Percentiles rank a stretch among this genome's conserved stretches.
Conservation (phyloP, 2,888 invertebrate species). For the Clunio marinus region DNA sequence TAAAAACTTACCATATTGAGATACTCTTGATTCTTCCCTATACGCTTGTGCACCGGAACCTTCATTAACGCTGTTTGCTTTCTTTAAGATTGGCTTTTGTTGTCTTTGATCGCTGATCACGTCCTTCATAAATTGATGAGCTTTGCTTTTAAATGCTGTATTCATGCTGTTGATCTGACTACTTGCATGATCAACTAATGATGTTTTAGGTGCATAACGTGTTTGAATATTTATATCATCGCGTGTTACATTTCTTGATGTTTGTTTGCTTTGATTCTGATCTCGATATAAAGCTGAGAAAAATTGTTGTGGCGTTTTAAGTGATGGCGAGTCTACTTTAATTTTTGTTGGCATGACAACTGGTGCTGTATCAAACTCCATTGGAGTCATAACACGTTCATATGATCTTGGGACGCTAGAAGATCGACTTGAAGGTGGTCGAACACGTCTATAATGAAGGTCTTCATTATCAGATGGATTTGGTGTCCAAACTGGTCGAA, state of each 20-base stretch:
- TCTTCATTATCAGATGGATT: constrained; percentile 57
- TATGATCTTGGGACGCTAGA: constrained; percentile 54
- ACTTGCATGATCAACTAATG: constrained; percentile 49
- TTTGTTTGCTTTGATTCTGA: constrained; percentile 41
- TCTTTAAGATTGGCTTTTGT: constrained; percentile 52
- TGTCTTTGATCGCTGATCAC: constrained; percentile 56
- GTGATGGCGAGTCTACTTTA: constrained; percentile 31
- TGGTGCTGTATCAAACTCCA: constrained; percentile 59
- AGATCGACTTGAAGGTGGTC: constrained; percentile 55
- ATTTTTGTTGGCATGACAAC: constrained; percentile 51
- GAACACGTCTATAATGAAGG: constrained; percentile 59
- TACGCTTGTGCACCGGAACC: constrained; percentile 60
- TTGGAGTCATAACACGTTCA: constrained; percentile 57
- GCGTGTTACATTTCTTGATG: constrained; percentile 42
- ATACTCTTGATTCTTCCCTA: constrained; percentile 64
- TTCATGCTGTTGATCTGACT: constrained; percentile 65
- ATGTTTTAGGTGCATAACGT: constrained; percentile 56
- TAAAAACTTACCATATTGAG: constrained; percentile 63
- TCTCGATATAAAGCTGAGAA: constrained; percentile 30
- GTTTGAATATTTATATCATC: constrained; percentile 53
- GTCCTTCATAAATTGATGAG: constrained; percentile 63
- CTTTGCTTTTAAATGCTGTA: constrained; percentile 62
- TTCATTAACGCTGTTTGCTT: constrained; percentile 49
- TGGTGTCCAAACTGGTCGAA: constrained; percentile 63
- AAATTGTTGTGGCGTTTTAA: constrained; percentile 40